Conservation (phyloP, 2,113 vertebrate genomes). For the Callipepla californica region DNA sequence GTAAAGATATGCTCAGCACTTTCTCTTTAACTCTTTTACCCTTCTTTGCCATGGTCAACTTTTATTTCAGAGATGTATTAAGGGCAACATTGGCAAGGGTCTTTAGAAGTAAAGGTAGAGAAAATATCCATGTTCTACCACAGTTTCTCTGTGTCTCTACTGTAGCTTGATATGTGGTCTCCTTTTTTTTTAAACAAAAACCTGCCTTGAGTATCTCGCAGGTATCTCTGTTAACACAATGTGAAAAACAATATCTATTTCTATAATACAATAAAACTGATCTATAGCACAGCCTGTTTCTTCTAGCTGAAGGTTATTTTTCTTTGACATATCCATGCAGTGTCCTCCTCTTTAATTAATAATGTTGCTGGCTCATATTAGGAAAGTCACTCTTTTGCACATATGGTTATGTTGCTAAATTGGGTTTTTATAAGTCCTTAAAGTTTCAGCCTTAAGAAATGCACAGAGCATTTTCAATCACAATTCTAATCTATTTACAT, state of each 20-base stretch:
- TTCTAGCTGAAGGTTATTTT: constrained; percentile 48
- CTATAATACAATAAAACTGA: constrained; percentile 13
- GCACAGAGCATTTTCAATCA: constrained; percentile 39
- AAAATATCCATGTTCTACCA: neutral
- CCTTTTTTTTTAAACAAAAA: constrained; percentile 7
- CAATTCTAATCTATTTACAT: constrained; percentile 57
- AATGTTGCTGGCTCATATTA: constrained; percentile 10
- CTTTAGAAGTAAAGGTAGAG: neutral
- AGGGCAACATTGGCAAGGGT: neutral
- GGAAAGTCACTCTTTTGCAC: constrained; percentile 19
- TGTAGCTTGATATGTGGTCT: neutral
- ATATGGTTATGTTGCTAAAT: constrained; percentile 35
- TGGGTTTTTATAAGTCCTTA: constrained; percentile 22
- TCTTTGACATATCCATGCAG: constrained; percentile 32
- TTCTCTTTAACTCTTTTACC: neutral
- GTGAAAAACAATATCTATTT: neutral
- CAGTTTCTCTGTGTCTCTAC: neutral
- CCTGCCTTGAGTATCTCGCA: neutral
- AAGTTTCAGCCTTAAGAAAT: constrained; percentile 56
- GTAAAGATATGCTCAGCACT: neutral
- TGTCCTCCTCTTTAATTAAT: constrained; percentile 56
- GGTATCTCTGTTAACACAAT: neutral
- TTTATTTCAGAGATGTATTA: neutral
- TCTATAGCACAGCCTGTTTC: constrained; percentile 16
- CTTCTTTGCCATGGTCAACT: neutral